Base-by-base conservation (phyloP, 2,113 vertebrate genomes). In the Xenopus borealis region DNA sequence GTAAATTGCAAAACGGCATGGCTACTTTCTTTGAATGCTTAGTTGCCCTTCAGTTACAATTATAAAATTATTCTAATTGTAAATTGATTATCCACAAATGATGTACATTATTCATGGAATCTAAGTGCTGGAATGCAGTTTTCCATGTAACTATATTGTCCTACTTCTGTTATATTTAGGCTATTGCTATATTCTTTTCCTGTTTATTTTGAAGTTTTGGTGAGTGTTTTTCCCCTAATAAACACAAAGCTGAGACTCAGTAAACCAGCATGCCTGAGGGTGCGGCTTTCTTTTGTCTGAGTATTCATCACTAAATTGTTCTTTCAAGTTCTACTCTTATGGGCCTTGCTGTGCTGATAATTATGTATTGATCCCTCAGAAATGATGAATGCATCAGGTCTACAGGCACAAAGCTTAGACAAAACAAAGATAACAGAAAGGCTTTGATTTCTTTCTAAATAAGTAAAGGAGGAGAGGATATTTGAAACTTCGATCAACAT, bases 361-460 rank as follows among this genome's bases (percentile, higher is more conserved):
- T 88, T 85, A 82, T 78, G 75, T 86, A 86, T 85, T 82, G 86
- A 88, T 86, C 84, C 83, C 47, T 79, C 72, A 75, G 59, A 69
- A 79, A 63, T 83, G 81, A 84, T 81, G 72, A 82, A 79, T 0
- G 33, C 71, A 66, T 75, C 47, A 12, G 64, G 27, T 74, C 82
- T 78, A 83, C 68, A 66, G 64, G 69, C 76, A 78, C 71, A 72
- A 69, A 55, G 52, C 72, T 57, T 79, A 74, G 80, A 79, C 53
- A 73, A 63, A 44, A 66, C 2, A 67, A 69, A 67, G 79, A 61
- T 72, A 83, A 71, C 80, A 66, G 66, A 82, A 78, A 61, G 0
- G 52, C 16, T 64, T 82, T 47, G 53, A 69, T 79, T 77, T 73
- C 50, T 40, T 65, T n/a, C 30, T 4, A 8, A 68, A 17, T 71